Evolutionary conservation across 2,888 invertebrate genomes (phyloP), one percentile per base, ranked within the genome.

Genomic region (Calameuta pallipes): DNA sequence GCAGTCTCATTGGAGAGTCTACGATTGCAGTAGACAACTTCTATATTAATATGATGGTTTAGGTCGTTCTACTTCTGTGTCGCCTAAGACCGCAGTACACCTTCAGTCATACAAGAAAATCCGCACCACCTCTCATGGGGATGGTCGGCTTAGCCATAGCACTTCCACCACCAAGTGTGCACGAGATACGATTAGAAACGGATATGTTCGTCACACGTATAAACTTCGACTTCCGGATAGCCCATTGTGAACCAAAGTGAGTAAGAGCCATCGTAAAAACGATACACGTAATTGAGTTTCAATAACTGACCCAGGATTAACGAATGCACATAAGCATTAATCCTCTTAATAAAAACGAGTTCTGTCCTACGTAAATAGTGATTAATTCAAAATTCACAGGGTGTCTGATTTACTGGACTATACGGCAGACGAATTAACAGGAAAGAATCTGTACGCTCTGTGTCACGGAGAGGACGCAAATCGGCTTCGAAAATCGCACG

Each of bases 121-220:
- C 96, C 0, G 95, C 97, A 76, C 97, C 97, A 23, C 96, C 97
- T 11, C 93, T 98, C 41, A 92, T 99, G 86, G 98, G 98, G 35
- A 96, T 98, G 96, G 98, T 98, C 79, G 98, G 97, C 6, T 91
- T 99, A 87, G 99, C 98, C 84, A 98, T 99, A 85, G 99, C 98
- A 13, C 93, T 99, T 84, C 99, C 99, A 74, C 98, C 99, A 15
- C 98, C 99, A 15, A 98, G 98, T 83, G 98, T 99, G 83, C 98
- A 99, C 91, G 99, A 99, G 93, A 98, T 98, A 87, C 95, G 98
- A 86, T 94, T 99, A 86, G 98, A 98, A 92, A 95, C 97, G 77
- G 98, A 98, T 91, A 97, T 97, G 97, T 99, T 99, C 92, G 98
- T 99, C 87, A 98, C 98, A 80, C 95, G 98, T 89, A 96, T 99